These are phyloP conservation scores for Acomys russatus DNA, from an alignment of 2,797 vertebrate genomes.

Conservation along the genomic window DNA sequence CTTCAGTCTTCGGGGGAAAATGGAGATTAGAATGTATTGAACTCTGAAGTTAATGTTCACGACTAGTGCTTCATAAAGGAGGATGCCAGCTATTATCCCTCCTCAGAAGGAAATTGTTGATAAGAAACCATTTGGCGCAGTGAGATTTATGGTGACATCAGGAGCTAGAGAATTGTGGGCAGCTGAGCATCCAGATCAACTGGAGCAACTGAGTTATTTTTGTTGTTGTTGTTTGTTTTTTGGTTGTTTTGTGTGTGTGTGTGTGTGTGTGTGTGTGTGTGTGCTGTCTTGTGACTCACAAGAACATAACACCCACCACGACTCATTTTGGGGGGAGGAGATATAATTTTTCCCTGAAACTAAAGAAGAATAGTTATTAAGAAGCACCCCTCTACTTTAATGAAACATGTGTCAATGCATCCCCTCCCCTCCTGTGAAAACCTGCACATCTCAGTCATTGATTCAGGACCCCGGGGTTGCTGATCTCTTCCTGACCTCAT, in stretches of 20 bases:
- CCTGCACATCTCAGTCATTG: neutral
- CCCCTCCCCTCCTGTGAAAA: neutral
- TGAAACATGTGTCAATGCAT: neutral
- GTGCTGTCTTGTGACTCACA: neutral
- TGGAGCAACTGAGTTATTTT: neutral
- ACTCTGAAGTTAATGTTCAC: slow-evolving; percentile 62
- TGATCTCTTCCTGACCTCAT: slow-evolving; percentile 49
- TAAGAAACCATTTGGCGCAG: slow-evolving; percentile 65
- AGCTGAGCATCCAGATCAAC: neutral
- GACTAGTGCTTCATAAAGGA: slow-evolving; percentile 70
- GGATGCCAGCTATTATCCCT: slow-evolving; percentile 3
- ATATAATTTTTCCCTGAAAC: neutral
- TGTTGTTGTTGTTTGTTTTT: too few relatives aligned
- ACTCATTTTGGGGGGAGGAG: neutral
- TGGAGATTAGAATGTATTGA: slow-evolving; percentile 75
- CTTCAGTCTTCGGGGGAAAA: slow-evolving; percentile 56
- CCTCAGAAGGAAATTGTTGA: slow-evolving; percentile 53
- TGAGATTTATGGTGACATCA: slow-evolving; percentile 60
- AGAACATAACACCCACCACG: neutral
- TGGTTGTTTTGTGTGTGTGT: too few relatives aligned
- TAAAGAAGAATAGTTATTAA: slow-evolving; percentile 33
- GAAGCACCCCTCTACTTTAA: slow-evolving; percentile 32
- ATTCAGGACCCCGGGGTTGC: neutral
- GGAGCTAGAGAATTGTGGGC: neutral
- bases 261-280: too few relatives aligned